Evolutionary conservation across 2,888 invertebrate genomes (phyloP), one percentile per base, ranked within the genome.

Genomic region (Allacma fusca): DNA sequence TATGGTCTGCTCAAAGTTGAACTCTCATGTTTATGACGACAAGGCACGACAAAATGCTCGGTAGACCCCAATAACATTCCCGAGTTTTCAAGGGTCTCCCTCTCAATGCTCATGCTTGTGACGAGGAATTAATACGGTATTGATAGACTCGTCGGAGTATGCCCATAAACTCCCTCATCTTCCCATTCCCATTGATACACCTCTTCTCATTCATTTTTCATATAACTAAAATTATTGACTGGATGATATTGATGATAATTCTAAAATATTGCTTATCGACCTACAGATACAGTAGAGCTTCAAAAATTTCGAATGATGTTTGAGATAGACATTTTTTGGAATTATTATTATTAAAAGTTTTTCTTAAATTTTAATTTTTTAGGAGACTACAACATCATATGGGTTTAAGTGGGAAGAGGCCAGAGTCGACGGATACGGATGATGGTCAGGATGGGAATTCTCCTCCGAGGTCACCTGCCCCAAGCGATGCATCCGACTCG

Each of bases 381-480:
- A 77, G 77, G 67, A 74, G 84, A 79, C 71, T 84, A 50, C 84
- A 84, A 76, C 83, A 84, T 69, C 84, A 84, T 75, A 77, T 83
- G 78, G 84, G 84, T 4, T 28, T 82, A 28, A 80, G 78, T 16
- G 82, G 82, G 7, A 83, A 83, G 57, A 76, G 84, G 28, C 81
- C 82, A 21, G 84, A 82, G 78, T 82, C 83, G 9, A 80, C 81
- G 2, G 83, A 83, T 67, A 80, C 83, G 9, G 84, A 84, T 64
- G 83, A 83, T 43, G 80, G 80, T 24, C 79, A 79, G 23, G 82
- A 81, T 62, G 81, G 80, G 44, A 81, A 79, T 62, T 79, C 81
- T 13, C 83, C 83, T 24, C 83, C 84, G 2, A 76, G 80, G 12
- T 81, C 81, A 12, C 84, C 84, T 24, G 81, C 81, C 43, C 82